Evolutionary conservation across 2,113 vertebrate genomes (phyloP), one percentile per base, ranked within the genome.

Genomic region (Benitochromis conjunctus): DNA sequence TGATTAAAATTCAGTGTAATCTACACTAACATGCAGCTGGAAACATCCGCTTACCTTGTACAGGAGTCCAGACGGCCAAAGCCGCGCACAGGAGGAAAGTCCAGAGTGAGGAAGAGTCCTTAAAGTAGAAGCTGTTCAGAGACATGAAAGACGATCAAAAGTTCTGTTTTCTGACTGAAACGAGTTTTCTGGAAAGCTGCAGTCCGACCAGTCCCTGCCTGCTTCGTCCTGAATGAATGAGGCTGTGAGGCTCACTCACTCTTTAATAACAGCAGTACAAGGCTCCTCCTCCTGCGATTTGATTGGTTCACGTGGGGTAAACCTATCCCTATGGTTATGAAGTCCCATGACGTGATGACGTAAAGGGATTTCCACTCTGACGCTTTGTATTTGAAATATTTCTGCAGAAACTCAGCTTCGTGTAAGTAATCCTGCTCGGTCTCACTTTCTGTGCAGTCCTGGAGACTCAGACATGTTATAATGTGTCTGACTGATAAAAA

Each of bases 21-120:
- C 34, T n/a, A 0, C 60, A 38, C 10, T n/a, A 12, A 62, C 31
- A n/a, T 0, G 31, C 26, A 64, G 60, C 56, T 5, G 2, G 3
- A 54, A n/a, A 64, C 9, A 0, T 36, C 2, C 0, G 18, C 0
- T 74, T 48, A 74, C 69, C 69, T 11, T 74, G 69, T 48, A 0
- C 69, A 0, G 69, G 2, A 6, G 41, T 29, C 43, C 69, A 29
- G 43, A 74, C 38, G 1, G 13, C 9, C 31, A 74, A 29, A 74
- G 69, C 14, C 14, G n/a, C 29, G 24, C 2, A 48, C 38, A 76
- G 7, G 41, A 48, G 48, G 7, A 76, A 76, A 51, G 5, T 48
- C 26, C 41, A 0, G 12, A 16, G 38, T 43, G 12, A 26, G 12
- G 1, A 2, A 19, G 0, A 34, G 14, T 46, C 38, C 7, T 26